phyloP scores from a whole-genome alignment of 1,140 invertebrate species.

The Nomia melanderi region DNA sequence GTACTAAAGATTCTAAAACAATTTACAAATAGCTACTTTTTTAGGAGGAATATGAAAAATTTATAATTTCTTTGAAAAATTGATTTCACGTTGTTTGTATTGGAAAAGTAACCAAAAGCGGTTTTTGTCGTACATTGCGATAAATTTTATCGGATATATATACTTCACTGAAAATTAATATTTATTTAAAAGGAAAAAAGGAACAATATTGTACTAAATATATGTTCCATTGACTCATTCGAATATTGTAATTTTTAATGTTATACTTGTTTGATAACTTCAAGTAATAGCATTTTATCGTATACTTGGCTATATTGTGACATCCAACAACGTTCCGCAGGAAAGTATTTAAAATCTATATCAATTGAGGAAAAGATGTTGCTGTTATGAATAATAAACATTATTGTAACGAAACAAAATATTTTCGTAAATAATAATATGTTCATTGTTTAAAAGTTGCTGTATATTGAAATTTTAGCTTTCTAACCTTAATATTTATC shows the following conservation, averaged over 20 bases:
- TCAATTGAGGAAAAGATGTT: neutral
- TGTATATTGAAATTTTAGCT: neutral
- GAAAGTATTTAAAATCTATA: neutral
- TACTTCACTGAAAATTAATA: neutral
- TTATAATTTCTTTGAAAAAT: too few relatives aligned
- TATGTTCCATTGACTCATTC: too few relatives aligned
- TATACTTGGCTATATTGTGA: neutral
- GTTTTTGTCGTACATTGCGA: neutral
- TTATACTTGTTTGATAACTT: neutral
- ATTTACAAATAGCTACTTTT: too few relatives aligned
- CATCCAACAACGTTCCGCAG: neutral
- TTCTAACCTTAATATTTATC: conserved; percentile 10
- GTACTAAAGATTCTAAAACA: too few relatives aligned
- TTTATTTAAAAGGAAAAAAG: neutral
- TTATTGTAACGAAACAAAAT: neutral
- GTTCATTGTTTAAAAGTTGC: neutral
- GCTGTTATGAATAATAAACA: neutral
- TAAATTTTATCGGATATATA: too few relatives aligned
- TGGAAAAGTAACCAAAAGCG: conserved; percentile 17
- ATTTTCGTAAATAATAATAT: neutral
- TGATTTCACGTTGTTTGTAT: conserved; percentile 6
- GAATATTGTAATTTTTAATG: neutral
- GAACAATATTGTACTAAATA: neutral
- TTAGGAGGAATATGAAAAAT: too few relatives aligned
- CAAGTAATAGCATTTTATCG: neutral